Evolutionary conservation across 2,888 invertebrate genomes (phyloP), one percentile per base, ranked within the genome.

Genomic region (Maniola hyperantus): DNA sequence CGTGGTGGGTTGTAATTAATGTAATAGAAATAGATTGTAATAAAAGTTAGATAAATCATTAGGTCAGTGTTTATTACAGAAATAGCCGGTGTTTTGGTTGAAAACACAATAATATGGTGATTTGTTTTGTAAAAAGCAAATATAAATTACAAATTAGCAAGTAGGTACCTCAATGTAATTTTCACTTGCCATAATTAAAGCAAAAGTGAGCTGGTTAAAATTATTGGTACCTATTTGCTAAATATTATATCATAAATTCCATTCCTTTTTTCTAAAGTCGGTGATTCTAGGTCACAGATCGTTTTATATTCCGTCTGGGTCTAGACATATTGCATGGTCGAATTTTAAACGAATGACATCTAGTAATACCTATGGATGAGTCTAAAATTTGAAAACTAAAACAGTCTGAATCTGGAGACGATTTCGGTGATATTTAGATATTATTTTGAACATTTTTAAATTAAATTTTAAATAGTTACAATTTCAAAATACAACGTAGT

Each of bases 241-340:
- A 53, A 64, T 55, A 50, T n/a, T 46, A 51, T 44, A 26, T 10
- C 5, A 18, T 65, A 69, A 65, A 66, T 53, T n/a, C 54, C 60
- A 70, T 71, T 61, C 53, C 72, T 76, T 81, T 77, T 77, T 77
- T 76, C 77, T 74, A 76, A 76, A 79, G 73, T 78, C 80, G 79
- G 81, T 85, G 81, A 88, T 89, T 91, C 91, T 91, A 92, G 92
- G 92, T 89, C 91, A 90, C 84, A 83, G 76, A 76, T 79, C 80
- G 89, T 91, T 91, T 68, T 81, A 88, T 90, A 92, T 91, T 92
- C 91, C 81, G 85, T 84, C 81, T 78, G 74, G 78, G 88, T 90
- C 91, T 90, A 91, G 92, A 91, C 89, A 86, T 89, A 91, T 89
- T 91, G 91, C 91, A 91, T 89, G 89, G 90, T 89, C 91, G 87